A percentile compares a stretch with the other conserved stretches of the same genome.
Conservation (phyloP, 2,888 invertebrate species). For the Drosophila subsilvestris region DNA sequence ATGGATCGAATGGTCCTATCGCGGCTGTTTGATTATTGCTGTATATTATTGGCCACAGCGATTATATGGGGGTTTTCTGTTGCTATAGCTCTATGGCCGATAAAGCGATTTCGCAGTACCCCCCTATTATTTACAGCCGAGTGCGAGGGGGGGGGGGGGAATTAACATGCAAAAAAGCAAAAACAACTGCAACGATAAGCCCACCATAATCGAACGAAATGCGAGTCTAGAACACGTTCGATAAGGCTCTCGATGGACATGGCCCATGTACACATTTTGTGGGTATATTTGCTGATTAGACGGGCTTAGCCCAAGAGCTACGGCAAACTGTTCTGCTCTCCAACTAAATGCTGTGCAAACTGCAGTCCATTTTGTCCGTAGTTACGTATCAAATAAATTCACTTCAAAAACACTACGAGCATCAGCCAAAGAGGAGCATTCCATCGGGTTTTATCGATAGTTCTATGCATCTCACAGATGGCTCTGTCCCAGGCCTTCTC, state of each 20-base stretch:
- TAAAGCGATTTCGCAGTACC: constrained; percentile 54
- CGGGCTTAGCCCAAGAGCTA: background rate
- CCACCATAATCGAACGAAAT: constrained; percentile 34
- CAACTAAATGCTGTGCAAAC: background rate
- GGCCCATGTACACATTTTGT: background rate
- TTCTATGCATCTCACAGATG: background rate
- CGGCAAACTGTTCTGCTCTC: background rate
- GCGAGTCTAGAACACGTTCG: constrained; percentile 40
- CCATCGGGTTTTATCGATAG: constrained; percentile 21
- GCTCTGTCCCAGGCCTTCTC: constrained; percentile 6
- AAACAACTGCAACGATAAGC: constrained; percentile 57
- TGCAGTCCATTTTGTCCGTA: background rate
- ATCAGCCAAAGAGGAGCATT: background rate
- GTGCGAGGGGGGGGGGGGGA: constrained; percentile 18
- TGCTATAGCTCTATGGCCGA: constrained; percentile 63
- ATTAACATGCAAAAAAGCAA: constrained; percentile 52
- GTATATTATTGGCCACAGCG: constrained; percentile 59
- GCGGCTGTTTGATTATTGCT: constrained; percentile 54
- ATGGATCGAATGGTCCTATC: constrained; percentile 45
- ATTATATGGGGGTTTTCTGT: constrained; percentile 59
- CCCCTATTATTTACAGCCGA: constrained; percentile 64
- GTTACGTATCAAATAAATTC: background rate
- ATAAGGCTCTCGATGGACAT: constrained; percentile 25
- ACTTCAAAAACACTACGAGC: background rate
- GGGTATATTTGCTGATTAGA: constrained; percentile 14